Conservation (phyloP, 2,888 invertebrate species). For the Tachina fera region DNA sequence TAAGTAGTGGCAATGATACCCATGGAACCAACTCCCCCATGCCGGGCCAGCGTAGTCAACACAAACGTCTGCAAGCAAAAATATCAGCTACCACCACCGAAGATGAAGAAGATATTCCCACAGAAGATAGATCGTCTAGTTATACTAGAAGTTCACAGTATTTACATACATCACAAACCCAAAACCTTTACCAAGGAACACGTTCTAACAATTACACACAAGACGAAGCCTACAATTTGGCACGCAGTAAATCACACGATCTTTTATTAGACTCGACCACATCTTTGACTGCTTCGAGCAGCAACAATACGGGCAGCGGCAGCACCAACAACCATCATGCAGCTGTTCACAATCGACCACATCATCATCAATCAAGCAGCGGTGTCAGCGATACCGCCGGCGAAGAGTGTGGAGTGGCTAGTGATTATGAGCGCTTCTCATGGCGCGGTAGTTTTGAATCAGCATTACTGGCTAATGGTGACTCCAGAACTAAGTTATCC, state of each 20-base stretch:
- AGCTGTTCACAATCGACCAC: slow-evolving; percentile 76
- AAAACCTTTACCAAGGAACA: slow-evolving; percentile 69
- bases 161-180: slow-evolving; percentile 74
- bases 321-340: slow-evolving; percentile 58
- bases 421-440: slow-evolving; percentile 94
- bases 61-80: slow-evolving; percentile 85
- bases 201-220: slow-evolving; percentile 69
- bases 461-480: slow-evolving; percentile 91
- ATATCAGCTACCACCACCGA: slow-evolving; percentile 83
- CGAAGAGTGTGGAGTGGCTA: slow-evolving; percentile 88
- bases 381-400: slow-evolving; percentile 84
- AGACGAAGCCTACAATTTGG: slow-evolving; percentile 84
- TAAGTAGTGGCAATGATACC: slow-evolving; percentile 87
- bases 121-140: slow-evolving; percentile 46
- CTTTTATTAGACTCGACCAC: slow-evolving; percentile 86
- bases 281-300: slow-evolving; percentile 66
- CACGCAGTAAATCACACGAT: slow-evolving; percentile 92
- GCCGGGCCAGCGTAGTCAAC: slow-evolving; percentile 84
- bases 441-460: slow-evolving; percentile 97
- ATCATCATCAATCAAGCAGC: slow-evolving; percentile 83
- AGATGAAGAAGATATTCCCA: slow-evolving; percentile 82
- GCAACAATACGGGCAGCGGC: slow-evolving; percentile 60
- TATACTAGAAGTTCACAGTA: slow-evolving; percentile 77
- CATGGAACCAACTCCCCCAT: slow-evolving; percentile 86
- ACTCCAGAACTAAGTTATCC: slow-evolving; percentile 90